Conservation (phyloP, 2,888 invertebrate species). For the Tenthredo mesomela region DNA sequence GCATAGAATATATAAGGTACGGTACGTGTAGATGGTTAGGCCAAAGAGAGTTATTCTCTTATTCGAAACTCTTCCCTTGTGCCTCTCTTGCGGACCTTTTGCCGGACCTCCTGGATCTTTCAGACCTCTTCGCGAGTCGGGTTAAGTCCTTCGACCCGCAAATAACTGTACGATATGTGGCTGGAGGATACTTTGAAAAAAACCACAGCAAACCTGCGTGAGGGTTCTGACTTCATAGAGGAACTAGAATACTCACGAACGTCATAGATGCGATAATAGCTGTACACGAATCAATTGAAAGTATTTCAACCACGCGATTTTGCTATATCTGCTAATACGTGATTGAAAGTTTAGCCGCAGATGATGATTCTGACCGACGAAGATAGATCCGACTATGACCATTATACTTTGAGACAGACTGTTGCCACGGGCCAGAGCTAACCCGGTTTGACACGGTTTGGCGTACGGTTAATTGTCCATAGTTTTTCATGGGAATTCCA, state of each 20-base stretch:
- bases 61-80: constrained; percentile 31
- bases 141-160: constrained; percentile 46
- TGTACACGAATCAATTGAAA: neutral
- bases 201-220: neutral
- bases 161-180: constrained; percentile 22
- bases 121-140: constrained; percentile 23
- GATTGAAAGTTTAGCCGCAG: neutral
- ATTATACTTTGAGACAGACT: neutral
- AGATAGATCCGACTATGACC: neutral
- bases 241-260: neutral
- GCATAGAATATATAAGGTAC: constrained; percentile 12
- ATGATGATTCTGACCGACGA: neutral
- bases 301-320: neutral
- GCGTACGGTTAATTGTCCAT: constrained; percentile 15
- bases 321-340: neutral
- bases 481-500: constrained; percentile 17
- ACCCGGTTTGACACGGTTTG: constrained; percentile 13
- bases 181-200: neutral
- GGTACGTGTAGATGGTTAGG: constrained; percentile 44
- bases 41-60: constrained; percentile 25
- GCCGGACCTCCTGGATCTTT: constrained; percentile 27
- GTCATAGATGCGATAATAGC: neutral
- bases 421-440: neutral
- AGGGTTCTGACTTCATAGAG: neutral
- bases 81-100: neutral